Base-by-base conservation (phyloP, 2,888 invertebrate species). In the Rhagium mordax region DNA sequence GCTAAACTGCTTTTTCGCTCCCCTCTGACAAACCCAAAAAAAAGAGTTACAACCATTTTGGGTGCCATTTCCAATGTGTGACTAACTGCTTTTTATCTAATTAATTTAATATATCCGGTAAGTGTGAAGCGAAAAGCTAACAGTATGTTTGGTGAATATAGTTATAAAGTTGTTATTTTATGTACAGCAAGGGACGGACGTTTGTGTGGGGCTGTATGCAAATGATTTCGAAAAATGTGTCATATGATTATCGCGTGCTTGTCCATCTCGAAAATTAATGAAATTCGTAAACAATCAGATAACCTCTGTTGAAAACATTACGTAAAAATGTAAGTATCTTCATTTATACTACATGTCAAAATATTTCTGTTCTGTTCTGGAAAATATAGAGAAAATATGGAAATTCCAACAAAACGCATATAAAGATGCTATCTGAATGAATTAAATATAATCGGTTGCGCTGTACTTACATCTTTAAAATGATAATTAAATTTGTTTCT, bases 251-350 rank as follows among this genome's bases (percentile, higher is more conserved):
- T 65, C 66, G 66, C 67, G 68, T 70, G 71, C 66, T 55, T 67
- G 67, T 71, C 66, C 64, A 71, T 71, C 70, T 71, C 55, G 16
- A 20, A 60, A 59, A 61, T 64, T 73, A 70, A 70, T 73, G 73
- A 70, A 70, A 70, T 73, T 73, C 53, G 64, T 72, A 72, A 73
- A 71, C 75, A 75, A 80, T 80, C 80, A 76, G 80, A 79, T 80
- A 80, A 79, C 53, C 48, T 48, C 76, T 74, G 80, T 80, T 80
- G 80, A 80, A 80, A 80, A 77, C 74, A 78, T 79, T 79, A 80
- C 77, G 76, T 71, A 70, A 72, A 64, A 68, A 76, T 78, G 79
- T 33, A 33, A 33, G 33, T 75, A 74, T 79, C 78, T 81, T 79
- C 78, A 79, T 81, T 79, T 79, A 65, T 76, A 74, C 72, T 24